phyloP scores from a whole-genome alignment of 2,888 invertebrate species.

The Phengaris arion region DNA sequence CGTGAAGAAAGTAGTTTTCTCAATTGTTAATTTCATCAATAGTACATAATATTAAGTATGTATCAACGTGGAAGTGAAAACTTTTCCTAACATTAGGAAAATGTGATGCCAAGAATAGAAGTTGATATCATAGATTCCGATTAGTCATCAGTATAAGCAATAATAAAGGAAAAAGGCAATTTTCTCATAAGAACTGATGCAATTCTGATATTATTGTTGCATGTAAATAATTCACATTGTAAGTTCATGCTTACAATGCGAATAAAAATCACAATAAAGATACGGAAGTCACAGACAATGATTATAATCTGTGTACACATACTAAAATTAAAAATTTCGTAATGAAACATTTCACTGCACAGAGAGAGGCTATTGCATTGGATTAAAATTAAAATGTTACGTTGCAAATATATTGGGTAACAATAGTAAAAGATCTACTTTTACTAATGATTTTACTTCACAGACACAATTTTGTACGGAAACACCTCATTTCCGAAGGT shows the following conservation, averaged over 20 bases:
- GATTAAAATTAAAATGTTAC: neutral
- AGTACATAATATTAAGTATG: neutral
- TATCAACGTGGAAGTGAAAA: neutral
- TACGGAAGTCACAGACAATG: constrained; percentile 27
- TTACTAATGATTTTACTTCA: too few relatives aligned
- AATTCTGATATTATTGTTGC: constrained; percentile 40
- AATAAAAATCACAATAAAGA: constrained; percentile 30
- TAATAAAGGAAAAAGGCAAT: constrained; percentile 41
- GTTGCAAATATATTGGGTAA: neutral
- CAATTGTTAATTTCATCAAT: neutral
- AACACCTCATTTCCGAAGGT: too few relatives aligned
- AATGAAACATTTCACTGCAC: constrained; percentile 3
- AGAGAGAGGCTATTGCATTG: neutral
- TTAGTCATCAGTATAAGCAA: constrained; percentile 30
- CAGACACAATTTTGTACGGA: neutral
- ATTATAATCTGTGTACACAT: constrained; percentile 24
- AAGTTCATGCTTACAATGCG: constrained; percentile 24
- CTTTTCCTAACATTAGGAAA: neutral
- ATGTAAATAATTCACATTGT: constrained; percentile 37
- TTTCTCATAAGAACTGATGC: constrained; percentile 41
- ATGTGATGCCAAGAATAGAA: neutral
- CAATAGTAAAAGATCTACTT: neutral
- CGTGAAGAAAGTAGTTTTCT: neutral
- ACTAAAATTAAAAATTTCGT: constrained; percentile 1
- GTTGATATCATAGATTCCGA: constrained; percentile 4